Evolutionary conservation across 2,797 vertebrate species (phyloP).

Genomic region (Lepidocolaptes lacrymiger): DNA sequence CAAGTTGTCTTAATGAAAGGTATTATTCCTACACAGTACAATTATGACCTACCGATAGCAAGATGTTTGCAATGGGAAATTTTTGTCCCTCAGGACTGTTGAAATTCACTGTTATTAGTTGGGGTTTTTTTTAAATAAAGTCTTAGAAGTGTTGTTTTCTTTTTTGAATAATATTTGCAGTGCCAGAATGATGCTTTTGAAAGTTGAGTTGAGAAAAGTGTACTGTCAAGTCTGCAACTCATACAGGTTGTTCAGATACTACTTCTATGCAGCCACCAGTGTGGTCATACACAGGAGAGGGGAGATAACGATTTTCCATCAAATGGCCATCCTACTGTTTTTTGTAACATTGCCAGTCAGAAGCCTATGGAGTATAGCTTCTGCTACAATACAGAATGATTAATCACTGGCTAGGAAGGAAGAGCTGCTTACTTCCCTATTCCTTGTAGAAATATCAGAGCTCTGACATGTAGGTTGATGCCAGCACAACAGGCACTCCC

Average conservation of each 20-base stretch:
- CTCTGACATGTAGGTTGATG: not conserved
- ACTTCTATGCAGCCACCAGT: constrained; percentile 22
- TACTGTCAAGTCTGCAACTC: constrained; percentile 18
- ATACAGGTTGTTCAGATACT: constrained; percentile 35
- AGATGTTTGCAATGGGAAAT: not conserved
- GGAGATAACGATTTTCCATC: constrained; percentile 64
- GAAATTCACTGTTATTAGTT: not conserved
- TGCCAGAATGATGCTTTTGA: not conserved
- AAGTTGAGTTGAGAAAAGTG: not conserved
- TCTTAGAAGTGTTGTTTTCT: fast-evolving
- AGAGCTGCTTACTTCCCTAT: not conserved
- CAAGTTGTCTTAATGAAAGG: not conserved
- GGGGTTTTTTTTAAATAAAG: not conserved
- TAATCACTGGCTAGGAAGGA: constrained; percentile 49
- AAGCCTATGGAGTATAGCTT: constrained; percentile 32
- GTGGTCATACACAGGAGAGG: constrained; percentile 28
- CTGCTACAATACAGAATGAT: constrained; percentile 56
- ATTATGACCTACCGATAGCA: not conserved
- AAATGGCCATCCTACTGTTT: constrained; percentile 37
- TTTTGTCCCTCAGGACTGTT: not conserved
- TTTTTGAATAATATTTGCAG: not conserved
- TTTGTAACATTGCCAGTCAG: constrained; percentile 8
- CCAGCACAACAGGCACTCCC: not conserved
- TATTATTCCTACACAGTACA: not conserved
- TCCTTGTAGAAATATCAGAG: constrained; percentile 36